A percentile compares a stretch with the other conserved stretches of the same genome.
These are phyloP conservation scores for Leiothrix lutea DNA, from an alignment of 2,113 vertebrate genomes.

Conservation along the genomic window DNA sequence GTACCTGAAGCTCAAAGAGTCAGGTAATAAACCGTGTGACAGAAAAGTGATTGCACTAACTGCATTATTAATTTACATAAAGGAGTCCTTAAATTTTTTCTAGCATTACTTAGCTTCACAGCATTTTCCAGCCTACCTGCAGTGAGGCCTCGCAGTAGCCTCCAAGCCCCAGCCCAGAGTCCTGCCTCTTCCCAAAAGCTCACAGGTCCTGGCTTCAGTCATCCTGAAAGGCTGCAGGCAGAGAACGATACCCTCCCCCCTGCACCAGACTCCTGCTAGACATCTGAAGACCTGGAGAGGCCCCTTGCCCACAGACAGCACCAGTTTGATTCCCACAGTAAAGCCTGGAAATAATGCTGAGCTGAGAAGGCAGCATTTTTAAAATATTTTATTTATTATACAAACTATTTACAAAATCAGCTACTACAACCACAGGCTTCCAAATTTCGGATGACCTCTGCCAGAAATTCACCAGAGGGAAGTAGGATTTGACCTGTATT, in stretches of 20 bases:
- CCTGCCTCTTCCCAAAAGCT: neutral
- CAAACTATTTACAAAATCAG: conserved; percentile 79
- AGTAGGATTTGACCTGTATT: conserved; percentile 25
- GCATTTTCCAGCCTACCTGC: neutral
- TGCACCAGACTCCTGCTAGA: neutral
- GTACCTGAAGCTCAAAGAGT: neutral
- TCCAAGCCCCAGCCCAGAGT: neutral
- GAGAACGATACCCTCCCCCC: neutral
- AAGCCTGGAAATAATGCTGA: neutral
- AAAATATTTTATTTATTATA: conserved; percentile 77
- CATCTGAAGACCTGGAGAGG: neutral
- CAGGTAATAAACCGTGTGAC: neutral
- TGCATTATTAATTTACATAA: neutral
- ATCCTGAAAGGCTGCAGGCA: neutral
- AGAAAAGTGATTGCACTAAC: neutral
- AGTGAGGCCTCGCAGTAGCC: neutral
- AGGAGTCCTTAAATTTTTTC: neutral
- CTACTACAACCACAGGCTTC: conserved; percentile 55
- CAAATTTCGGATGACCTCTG: conserved; percentile 50
- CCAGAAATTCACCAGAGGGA: conserved; percentile 32
- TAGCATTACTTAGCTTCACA: neutral
- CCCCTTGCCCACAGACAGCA: neutral
- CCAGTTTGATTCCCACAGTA: neutral
- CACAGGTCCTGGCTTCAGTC: neutral
- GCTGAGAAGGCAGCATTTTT: conserved; percentile 28